Evolutionary conservation across 1,140 invertebrate species (phyloP).

Genomic region (Paraescarpia echinospica): DNA sequence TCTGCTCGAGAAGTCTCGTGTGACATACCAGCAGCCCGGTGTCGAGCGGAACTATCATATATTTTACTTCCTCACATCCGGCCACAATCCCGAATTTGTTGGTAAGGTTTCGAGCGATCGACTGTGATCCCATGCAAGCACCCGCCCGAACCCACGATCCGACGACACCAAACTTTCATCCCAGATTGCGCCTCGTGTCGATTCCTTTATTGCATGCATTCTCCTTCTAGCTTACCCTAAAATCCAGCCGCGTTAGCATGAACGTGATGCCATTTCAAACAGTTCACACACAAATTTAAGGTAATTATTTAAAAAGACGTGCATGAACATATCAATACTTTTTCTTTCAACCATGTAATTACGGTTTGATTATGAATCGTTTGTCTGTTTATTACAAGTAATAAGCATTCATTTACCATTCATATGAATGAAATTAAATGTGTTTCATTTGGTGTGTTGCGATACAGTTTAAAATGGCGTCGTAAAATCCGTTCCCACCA

Average conservation of each 20-base stretch:
- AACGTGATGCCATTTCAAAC: not conserved
- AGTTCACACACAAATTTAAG: not conserved
- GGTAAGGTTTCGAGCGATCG: constrained; percentile 37
- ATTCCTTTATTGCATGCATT: not conserved
- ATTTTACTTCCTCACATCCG: constrained; percentile 99
- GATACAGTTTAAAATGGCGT: not conserved
- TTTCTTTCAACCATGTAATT: too few species aligned
- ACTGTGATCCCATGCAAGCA: not conserved
- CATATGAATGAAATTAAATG: not conserved
- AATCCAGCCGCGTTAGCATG: not conserved
- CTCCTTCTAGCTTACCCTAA: not conserved
- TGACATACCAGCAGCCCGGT: constrained; percentile 93
- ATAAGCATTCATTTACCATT: not conserved
- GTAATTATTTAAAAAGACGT: not conserved
- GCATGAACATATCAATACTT: too few species aligned
- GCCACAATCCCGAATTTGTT: constrained; percentile 68
- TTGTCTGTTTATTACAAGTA: not conserved
- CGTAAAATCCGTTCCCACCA: not conserved
- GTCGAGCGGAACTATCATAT: constrained; percentile 99
- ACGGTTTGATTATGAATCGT: not conserved
- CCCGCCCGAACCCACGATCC: not conserved
- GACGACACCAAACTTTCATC: not conserved
- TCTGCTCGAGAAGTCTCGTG: constrained; percentile 99
- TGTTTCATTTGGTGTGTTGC: not conserved
- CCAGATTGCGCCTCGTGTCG: not conserved